Evolutionary conservation across 1,140 invertebrate species (phyloP).

Genomic region (Phymorhynchus buccinoides): DNA sequence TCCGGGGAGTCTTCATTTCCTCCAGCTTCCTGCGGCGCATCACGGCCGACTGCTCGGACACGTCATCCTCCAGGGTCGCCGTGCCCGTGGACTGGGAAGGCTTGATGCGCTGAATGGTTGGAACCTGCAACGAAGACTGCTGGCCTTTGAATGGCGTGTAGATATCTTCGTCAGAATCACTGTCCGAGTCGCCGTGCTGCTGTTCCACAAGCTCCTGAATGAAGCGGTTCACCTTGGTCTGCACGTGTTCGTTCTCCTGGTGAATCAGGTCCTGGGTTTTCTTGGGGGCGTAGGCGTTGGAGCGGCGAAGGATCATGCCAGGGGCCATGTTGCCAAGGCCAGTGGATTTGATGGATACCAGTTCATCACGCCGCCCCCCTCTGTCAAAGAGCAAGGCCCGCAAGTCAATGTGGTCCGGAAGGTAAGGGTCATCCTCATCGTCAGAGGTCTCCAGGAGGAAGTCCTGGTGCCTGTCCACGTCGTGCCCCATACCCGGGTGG

Average conservation of each 20-base stretch:
- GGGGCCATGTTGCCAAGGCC: background rate
- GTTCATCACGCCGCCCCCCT: background rate
- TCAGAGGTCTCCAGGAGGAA: background rate
- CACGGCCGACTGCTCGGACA: background rate
- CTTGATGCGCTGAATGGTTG: background rate
- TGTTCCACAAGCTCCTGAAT: slow-evolving; percentile 37
- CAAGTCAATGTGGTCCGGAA: slow-evolving; percentile 18
- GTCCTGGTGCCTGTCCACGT: background rate
- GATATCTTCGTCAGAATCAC: slow-evolving; percentile 40
- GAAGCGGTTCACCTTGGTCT: slow-evolving; percentile 57
- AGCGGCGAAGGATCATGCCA: slow-evolving; percentile 17
- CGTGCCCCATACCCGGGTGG: background rate
- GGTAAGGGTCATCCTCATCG: background rate
- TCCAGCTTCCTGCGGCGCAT: background rate
- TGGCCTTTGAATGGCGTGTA: background rate
- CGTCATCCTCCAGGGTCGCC: slow-evolving; percentile 21
- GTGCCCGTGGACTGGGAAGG: background rate
- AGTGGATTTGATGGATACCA: background rate
- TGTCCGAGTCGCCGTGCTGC: background rate
- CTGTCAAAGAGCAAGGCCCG: slow-evolving; percentile 8
- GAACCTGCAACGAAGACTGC: slow-evolving; percentile 3
- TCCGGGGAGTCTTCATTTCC: slow-evolving; percentile 28
- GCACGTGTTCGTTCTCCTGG: slow-evolving; percentile 51
- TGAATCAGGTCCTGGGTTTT: slow-evolving; percentile 56
- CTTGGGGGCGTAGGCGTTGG: slow-evolving; percentile 29